Conservation (phyloP, 2,888 invertebrate species). For the Timandra comae region DNA sequence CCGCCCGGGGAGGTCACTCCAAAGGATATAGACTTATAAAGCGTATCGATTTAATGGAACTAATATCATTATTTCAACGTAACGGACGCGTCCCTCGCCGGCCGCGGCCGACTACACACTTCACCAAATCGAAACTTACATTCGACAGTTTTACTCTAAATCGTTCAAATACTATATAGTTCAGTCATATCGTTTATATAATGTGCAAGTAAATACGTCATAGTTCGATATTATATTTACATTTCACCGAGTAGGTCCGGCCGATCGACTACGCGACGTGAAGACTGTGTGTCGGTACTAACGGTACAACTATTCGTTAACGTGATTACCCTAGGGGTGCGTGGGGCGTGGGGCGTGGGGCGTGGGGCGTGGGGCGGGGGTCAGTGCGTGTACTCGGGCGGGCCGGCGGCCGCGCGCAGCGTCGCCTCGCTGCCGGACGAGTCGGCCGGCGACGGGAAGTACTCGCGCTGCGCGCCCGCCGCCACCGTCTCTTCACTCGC, state of each 20-base stretch:
- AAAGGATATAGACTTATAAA: constrained; percentile 62
- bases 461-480: constrained; percentile 68
- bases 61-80: constrained; percentile 49
- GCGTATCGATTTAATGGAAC: constrained; percentile 64
- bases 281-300: constrained; percentile 51
- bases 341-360: constrained; percentile 66
- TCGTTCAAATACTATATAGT: constrained; percentile 46
- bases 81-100: constrained; percentile 34
- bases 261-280: constrained; percentile 48
- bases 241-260: constrained; percentile 53
- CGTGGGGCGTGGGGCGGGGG: constrained; percentile 47
- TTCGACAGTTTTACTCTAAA: constrained; percentile 52
- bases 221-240: constrained; percentile 60
- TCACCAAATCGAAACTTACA: constrained; percentile 47
- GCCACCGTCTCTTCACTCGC: constrained; percentile 90
- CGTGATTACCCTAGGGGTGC: constrained; percentile 53
- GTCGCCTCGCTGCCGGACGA: constrained; percentile 61
- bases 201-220: constrained; percentile 52
- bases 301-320: constrained; percentile 52
- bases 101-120: constrained; percentile 42
- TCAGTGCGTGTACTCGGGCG: constrained; percentile 32
- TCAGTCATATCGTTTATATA: constrained; percentile 68
- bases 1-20: constrained; percentile 32
- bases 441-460: constrained; percentile 59
- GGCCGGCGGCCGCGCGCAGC: constrained; percentile 56